Evolutionary conservation across 30 jellyfish, hydroid and myxozoan species (phyloP), one percentile per base, ranked within the genome.

Genomic region (Chironex yamaguchii): DNA sequence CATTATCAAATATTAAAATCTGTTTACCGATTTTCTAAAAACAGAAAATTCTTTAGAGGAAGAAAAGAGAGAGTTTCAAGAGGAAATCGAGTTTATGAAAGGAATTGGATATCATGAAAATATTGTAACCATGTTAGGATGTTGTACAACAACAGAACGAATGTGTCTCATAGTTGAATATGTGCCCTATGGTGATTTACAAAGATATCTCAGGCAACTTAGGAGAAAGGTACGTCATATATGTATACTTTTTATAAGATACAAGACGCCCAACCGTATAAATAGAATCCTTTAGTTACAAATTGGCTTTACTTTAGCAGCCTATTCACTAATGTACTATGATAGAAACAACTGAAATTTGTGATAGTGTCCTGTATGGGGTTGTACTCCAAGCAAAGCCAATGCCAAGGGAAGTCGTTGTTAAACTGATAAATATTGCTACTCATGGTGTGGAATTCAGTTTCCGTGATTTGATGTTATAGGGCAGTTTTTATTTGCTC

Each of bases 41-140:
- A 9, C 68, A 85, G 95, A 85, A n/a, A 62, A 87, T 28, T 82
- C 83, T 0, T 85, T 87, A 36, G 90, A 65, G 50, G 75, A 88
- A 67, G 96, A 88, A 81, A 75, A 54, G 0, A 34, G 77, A 34
- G 94, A 84, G 31, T 90, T 90, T 32, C 80, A 82, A 71, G 91
- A 82, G 75, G 97, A 90, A 75, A 90, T 90, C 13, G 90, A 80
- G 1, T 90, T 90, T 36, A 90, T 90, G 97, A 90, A 90, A 65
- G 82, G 83, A 11, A 80, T 90, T 74, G 97, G 97, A 31, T 49
- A 64, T 23, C 97, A 90, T 49, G 89, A 90, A 42, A 90, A 90
- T 53, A 74, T 90, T 27, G 49, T 90, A 4, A 89, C 86, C 24
- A 81, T 90, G 25, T 88, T 90, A 29, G 97, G 97, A 0, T 90